Conservation (phyloP, 2,113 vertebrate species). For the Cochlearius cochlearius region DNA sequence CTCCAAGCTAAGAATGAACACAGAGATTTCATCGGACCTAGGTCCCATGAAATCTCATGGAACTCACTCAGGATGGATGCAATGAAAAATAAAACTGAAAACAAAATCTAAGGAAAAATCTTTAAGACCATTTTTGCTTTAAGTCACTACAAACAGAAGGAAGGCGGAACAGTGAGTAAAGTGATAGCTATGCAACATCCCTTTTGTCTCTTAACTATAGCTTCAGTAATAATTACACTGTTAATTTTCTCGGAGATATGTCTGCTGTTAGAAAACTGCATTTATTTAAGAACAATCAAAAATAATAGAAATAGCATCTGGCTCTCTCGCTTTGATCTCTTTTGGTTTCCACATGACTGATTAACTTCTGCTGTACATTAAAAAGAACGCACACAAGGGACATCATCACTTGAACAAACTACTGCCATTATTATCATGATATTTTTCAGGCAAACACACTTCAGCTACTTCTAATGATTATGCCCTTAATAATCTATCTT, state of each 20-base stretch:
- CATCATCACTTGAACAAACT: not conserved
- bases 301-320: not conserved
- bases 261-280: not conserved
- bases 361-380: not conserved
- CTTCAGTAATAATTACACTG: not conserved
- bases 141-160: not conserved
- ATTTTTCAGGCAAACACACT: not conserved
- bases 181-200: not conserved
- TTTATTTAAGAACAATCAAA: not conserved
- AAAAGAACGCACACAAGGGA: not conserved
- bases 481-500: not conserved
- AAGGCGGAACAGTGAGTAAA: not conserved
- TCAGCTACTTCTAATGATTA: not conserved
- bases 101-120: not conserved
- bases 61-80: not conserved
- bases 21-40: not conserved
- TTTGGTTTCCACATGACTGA: not conserved
- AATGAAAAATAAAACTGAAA: not conserved
- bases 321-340: not conserved
- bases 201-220: not conserved
- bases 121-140: not conserved
- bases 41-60: not conserved
- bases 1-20: not conserved
- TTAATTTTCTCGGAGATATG: not conserved
- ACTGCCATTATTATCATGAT: not conserved